Percentiles rank a stretch among this genome's conserved stretches.
phyloP scores from a whole-genome alignment of 2,888 invertebrate species.

The Pycnomerus fuliginosus region DNA sequence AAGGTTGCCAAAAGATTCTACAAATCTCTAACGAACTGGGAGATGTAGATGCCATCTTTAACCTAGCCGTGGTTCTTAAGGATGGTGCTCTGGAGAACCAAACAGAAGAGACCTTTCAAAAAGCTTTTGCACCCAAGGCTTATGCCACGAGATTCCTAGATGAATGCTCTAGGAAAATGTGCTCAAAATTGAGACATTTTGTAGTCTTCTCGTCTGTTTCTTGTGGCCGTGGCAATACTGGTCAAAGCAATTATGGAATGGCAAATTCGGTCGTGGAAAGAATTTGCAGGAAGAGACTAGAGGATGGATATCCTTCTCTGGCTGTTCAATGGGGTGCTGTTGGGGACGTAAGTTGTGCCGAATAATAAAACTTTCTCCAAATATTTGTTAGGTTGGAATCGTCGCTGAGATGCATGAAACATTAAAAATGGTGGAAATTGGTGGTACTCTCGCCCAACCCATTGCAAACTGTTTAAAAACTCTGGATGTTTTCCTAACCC shows the following conservation, averaged over 20 bases:
- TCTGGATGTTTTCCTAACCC: conserved; percentile 69
- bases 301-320: conserved; percentile 71
- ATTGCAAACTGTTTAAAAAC: conserved; percentile 62
- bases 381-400: too few species aligned
- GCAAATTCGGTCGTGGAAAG: conserved; percentile 88
- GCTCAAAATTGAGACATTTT: conserved; percentile 62
- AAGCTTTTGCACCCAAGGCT: conserved; percentile 74
- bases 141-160: conserved; percentile 77
- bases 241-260: conserved; percentile 88
- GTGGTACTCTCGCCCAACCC: conserved; percentile 65
- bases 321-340: conserved; percentile 94
- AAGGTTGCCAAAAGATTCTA: conserved; percentile 69
- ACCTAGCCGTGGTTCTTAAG: conserved; percentile 77
- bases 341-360: conserved; percentile 74
- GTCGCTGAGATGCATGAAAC: conserved; percentile 51
- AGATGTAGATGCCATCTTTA: conserved; percentile 81
- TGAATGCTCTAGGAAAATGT: conserved; percentile 56
- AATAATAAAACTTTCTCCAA: too few species aligned
- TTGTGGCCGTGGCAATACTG: conserved; percentile 88
- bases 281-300: conserved; percentile 72
- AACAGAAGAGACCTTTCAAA: conserved; percentile 64
- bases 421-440: conserved; percentile 46
- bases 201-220: conserved; percentile 91
- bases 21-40: conserved; percentile 63
- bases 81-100: conserved; percentile 78